Evolutionary conservation across 2,888 invertebrate species (phyloP).

Genomic region (Trichogramma dendrolimi): DNA sequence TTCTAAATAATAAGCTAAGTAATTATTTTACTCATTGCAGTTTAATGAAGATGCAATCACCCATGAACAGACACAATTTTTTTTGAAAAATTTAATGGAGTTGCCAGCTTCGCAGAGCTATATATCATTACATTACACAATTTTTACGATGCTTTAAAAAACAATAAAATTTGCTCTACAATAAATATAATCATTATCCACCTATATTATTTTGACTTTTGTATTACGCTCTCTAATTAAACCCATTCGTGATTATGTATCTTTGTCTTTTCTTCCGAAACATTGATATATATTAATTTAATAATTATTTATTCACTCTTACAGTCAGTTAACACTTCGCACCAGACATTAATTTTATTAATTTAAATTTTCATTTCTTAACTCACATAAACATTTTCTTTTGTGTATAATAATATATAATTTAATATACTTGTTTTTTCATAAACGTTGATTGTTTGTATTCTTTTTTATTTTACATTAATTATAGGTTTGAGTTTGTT

Average conservation of each 20-base stretch:
- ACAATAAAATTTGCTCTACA: conserved; percentile 22
- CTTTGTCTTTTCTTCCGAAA: conserved; percentile 1
- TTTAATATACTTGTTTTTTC: conserved; percentile 14
- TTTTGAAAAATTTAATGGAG: no score
- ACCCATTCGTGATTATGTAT: conserved; percentile 7
- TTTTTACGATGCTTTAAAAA: conserved; percentile 20
- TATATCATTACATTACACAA: conserved; percentile 8
- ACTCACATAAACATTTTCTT: neutral
- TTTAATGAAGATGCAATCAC: no score
- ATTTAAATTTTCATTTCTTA: conserved; percentile 7
- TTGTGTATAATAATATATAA: conserved; percentile 3
- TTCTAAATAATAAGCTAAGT: no score
- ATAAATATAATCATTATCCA: conserved; percentile 5
- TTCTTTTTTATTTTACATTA: neutral
- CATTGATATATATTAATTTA: conserved; percentile 2
- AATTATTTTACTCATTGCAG: no score
- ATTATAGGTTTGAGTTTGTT: neutral
- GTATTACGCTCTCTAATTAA: conserved; percentile 14
- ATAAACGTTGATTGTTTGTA: conserved; percentile 16
- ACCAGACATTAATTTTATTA: conserved; percentile 1
- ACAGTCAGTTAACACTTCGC: conserved; percentile 6
- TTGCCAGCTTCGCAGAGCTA: no score
- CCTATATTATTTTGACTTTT: neutral
- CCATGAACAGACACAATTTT: no score
- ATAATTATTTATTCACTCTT: conserved; percentile 3